Percentiles rank a stretch among this genome's conserved stretches.
Evolutionary conservation across 92 coral and sea anemone genomes (phyloP).

Genomic region (Anthopleura xanthogrammica): DNA sequence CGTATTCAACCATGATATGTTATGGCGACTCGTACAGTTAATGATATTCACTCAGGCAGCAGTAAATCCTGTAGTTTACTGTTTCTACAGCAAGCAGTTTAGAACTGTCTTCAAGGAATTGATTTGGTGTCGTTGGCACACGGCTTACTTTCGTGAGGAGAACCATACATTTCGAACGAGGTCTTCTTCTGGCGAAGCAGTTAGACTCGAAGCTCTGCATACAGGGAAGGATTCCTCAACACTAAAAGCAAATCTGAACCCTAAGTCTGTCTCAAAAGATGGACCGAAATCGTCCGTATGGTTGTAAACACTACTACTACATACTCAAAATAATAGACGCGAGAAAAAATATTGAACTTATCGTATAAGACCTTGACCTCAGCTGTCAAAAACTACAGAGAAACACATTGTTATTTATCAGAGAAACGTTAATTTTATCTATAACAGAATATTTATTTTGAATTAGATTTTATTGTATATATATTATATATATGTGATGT

Average conservation of each 20-base stretch:
- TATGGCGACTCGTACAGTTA: constrained; percentile 71
- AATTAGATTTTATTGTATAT: too few relatives aligned
- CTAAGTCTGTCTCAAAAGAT: background rate
- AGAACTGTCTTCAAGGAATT: constrained; percentile 61
- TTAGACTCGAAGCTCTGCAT: background rate
- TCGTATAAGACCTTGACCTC: too few relatives aligned
- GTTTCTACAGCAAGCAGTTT: constrained; percentile 77
- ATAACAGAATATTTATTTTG: too few relatives aligned
- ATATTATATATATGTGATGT: too few relatives aligned
- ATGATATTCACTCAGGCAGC: constrained; percentile 82
- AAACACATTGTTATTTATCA: too few relatives aligned
- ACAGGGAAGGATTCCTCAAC: background rate
- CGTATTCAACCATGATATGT: constrained; percentile 48
- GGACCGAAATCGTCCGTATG: background rate
- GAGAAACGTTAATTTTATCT: too few relatives aligned
- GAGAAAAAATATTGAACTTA: background rate
- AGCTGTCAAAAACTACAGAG: too few relatives aligned
- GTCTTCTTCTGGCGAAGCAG: background rate
- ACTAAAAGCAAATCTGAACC: background rate
- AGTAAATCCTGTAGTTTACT: constrained; percentile 74
- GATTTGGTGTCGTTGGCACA: constrained; percentile 50
- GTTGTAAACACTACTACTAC: background rate
- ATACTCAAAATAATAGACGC: background rate
- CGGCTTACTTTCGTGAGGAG: background rate
- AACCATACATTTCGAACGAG: constrained; percentile 1